phyloP scores from a whole-genome alignment of 2,888 invertebrate genomes.

The Capitulum mitella region DNA sequence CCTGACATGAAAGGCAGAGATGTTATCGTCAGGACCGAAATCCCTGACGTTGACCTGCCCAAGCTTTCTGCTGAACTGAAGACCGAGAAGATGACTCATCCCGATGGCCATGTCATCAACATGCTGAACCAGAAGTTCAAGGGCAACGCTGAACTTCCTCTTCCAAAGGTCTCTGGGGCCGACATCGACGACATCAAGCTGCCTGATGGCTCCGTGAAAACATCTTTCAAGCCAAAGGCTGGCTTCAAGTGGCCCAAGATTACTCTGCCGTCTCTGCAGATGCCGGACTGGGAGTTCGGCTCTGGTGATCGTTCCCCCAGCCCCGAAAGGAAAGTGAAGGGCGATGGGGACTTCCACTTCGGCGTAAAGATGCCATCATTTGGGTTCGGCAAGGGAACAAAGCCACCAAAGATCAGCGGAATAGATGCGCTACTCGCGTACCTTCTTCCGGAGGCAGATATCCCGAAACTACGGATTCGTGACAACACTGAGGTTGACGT shows the following conservation, averaged over 20 bases:
- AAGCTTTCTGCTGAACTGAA: not conserved
- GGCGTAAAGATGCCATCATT: conserved; percentile 8
- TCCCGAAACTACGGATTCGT: not conserved
- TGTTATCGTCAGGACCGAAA: not conserved
- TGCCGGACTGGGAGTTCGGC: not conserved
- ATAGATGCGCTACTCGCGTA: not conserved
- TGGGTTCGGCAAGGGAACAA: not conserved
- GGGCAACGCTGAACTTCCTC: not conserved
- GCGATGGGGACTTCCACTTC: not conserved
- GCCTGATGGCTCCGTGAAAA: not conserved
- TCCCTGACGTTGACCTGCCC: not conserved
- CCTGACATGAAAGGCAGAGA: not conserved
- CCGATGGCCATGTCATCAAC: not conserved
- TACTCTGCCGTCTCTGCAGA: not conserved
- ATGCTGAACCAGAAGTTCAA: not conserved
- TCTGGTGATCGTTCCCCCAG: not conserved
- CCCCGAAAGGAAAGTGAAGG: not conserved
- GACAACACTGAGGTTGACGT: conserved; percentile 7
- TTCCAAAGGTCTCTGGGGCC: not conserved
- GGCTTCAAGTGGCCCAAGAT: not conserved
- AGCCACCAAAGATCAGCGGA: not conserved
- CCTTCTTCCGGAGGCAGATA: not conserved
- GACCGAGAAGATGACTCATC: not conserved
- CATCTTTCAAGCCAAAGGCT: not conserved
- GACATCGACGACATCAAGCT: not conserved